Evolutionary conservation across 1,140 invertebrate genomes (phyloP).

Genomic region (Euwallacea fornicatus): DNA sequence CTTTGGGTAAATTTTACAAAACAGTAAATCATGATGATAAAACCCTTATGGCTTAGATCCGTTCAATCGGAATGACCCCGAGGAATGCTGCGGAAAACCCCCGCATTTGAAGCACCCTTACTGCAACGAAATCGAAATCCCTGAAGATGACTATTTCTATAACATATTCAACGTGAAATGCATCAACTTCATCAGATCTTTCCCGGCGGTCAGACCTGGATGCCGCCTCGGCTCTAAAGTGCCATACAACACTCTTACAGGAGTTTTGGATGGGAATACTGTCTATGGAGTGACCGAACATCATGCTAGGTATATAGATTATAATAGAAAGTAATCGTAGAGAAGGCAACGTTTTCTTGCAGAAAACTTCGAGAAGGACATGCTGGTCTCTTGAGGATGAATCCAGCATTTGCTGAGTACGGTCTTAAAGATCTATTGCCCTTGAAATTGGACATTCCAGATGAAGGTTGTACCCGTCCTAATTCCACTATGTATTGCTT

Average conservation of each 20-base stretch:
- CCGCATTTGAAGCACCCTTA: constrained; percentile 82
- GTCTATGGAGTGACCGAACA: constrained; percentile 81
- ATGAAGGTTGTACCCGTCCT: constrained; percentile 88
- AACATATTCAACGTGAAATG: constrained; percentile 80
- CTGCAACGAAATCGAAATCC: constrained; percentile 88
- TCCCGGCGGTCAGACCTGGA: constrained; percentile 78
- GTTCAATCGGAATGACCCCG: constrained; percentile 80
- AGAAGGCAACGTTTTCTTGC: not conserved
- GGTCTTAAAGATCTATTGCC: constrained; percentile 87
- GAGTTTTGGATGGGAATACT: constrained; percentile 80
- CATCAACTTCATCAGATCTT: constrained; percentile 85
- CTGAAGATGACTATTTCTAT: constrained; percentile 91
- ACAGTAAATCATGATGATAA: not conserved
- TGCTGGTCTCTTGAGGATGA: constrained; percentile 80
- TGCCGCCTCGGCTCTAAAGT: constrained; percentile 72
- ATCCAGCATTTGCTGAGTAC: constrained; percentile 84
- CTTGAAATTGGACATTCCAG: constrained; percentile 86
- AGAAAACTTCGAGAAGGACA: constrained; percentile 78
- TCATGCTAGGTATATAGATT: constrained; percentile 63
- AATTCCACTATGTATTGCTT: constrained; percentile 89
- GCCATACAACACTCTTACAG: constrained; percentile 82
- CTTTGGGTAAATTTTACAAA: constrained; percentile 65
- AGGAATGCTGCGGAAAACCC: constrained; percentile 81
- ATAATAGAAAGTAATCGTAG: not conserved
- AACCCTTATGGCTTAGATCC: constrained; percentile 63